A percentile compares a stretch with the other conserved stretches of the same genome.
Evolutionary conservation across 2,797 vertebrate species (phyloP).

Genomic region (Ispidina picta): DNA sequence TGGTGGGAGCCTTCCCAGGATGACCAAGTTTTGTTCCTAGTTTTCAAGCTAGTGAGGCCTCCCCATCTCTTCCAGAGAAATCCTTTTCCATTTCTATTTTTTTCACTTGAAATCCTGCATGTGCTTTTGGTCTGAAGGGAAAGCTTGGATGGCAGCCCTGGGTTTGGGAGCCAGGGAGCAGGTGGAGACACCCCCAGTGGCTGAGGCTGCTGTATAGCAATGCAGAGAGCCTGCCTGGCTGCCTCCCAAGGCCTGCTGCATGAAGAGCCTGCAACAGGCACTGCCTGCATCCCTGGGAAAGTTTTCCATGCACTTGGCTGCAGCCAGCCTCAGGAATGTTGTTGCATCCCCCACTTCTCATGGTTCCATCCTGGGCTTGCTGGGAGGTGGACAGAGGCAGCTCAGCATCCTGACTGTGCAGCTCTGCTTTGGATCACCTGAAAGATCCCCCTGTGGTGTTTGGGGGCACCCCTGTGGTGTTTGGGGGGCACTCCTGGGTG

Average conservation of each 20-base stretch:
- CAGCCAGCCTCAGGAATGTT: neutral
- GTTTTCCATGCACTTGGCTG: neutral
- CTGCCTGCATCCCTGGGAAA: neutral
- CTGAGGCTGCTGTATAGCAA: neutral
- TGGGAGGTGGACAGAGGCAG: no score
- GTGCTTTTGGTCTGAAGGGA: neutral
- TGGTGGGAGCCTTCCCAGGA: neutral
- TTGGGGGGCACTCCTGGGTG: no score
- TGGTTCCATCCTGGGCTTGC: no score
- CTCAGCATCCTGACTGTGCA: no score
- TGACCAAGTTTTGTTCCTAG: neutral
- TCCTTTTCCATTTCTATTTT: neutral
- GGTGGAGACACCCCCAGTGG: neutral
- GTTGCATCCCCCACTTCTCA: no score
- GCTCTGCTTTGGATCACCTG: no score
- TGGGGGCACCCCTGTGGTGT: no score
- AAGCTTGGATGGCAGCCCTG: neutral
- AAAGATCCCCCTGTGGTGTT: no score
- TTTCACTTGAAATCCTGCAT: neutral
- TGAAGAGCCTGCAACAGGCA: neutral
- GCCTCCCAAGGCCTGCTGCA: conserved; percentile 16
- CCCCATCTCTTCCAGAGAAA: neutral
- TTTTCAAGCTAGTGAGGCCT: neutral
- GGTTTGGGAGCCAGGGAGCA: neutral
- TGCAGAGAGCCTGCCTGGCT: conserved; percentile 21